phyloP scores from a whole-genome alignment of 2,888 invertebrate genomes.

The Eueremaeus valkanovi region DNA sequence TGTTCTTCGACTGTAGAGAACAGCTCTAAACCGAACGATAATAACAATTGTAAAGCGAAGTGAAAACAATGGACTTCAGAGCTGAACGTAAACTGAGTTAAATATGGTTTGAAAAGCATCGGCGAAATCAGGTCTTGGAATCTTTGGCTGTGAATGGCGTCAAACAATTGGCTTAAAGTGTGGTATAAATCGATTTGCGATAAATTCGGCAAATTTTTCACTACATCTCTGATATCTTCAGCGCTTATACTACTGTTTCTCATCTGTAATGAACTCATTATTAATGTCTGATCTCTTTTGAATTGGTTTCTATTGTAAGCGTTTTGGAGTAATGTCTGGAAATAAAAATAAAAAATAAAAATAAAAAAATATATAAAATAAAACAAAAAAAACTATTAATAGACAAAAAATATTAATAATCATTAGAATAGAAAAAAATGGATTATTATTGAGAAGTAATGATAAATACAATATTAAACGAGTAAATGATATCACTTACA shows the following conservation, averaged over 20 bases:
- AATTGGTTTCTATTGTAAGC: conserved; percentile 13
- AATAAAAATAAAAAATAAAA: not conserved
- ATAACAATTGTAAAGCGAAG: conserved; percentile 40
- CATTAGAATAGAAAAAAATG: too few relatives aligned
- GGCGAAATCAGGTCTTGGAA: conserved; percentile 21
- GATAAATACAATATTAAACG: not conserved
- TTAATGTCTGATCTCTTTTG: conserved; percentile 20
- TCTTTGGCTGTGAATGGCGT: not conserved
- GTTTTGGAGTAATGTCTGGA: conserved; percentile 13
- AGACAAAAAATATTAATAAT: too few relatives aligned
- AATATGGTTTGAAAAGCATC: conserved; percentile 41
- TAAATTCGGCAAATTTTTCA: not conserved
- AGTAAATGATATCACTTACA: conserved; percentile 28
- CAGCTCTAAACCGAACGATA: conserved; percentile 43
- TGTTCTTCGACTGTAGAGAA: conserved; percentile 44
- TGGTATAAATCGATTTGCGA: conserved; percentile 11
- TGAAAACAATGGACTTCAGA: conserved; percentile 44
- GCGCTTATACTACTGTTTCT: not conserved
- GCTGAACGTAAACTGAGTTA: conserved; percentile 40
- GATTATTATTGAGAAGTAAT: not conserved
- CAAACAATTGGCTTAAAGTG: conserved; percentile 3
- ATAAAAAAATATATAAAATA: not conserved
- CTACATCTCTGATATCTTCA: not conserved
- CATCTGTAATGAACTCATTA: conserved; percentile 1
- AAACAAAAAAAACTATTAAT: conserved; percentile 7